Base-by-base conservation (phyloP, 2,797 vertebrate genomes). In the Hippopotamyrus pictus region DNA sequence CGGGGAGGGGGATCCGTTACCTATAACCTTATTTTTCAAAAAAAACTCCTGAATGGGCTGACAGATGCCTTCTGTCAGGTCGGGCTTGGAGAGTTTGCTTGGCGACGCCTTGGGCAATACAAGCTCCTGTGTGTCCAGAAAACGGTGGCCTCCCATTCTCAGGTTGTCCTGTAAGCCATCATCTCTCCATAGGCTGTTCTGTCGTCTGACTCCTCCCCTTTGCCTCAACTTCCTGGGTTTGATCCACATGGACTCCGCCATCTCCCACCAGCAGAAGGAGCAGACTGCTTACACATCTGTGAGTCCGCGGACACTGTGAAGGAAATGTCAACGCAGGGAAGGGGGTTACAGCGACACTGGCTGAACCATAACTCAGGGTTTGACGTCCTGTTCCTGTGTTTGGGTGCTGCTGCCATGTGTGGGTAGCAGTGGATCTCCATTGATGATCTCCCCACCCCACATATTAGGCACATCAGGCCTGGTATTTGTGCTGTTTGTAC, bases 161-260 rank as follows among this genome's bases (percentile, higher is more conserved):
- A 14, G 73, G 37, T 79, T 44, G 14, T 79, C 44, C 73, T 44
- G 73, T n/a, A 44, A 79, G 37, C 37, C 17, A 5, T n/a, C 14
- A 5, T 44, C 5, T 79, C 6, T 9, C 73, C 73, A 19, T 92
- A 99, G 98, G 98, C 94, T 99, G 89, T 99, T 99, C 95, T 99
- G 98, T 90, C 97, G 98, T 88, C 94, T 99, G 90, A 99, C 98
- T 88, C 98, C 98, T 79, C 98, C 98, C 2, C 94, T 99, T n/a
- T 99, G 98, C 92, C 96, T 99, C 89, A 99, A 99, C 95, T 99
- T 99, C 92, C 94, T 99, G 96, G 98, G 98, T 88, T 92, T 99
- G 94, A 99, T 98, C 90, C 98, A 99, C 93, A 99, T 99, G 98
- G 98, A 99, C 95, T 97, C 97, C 1, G 96, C 97, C 41, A 99